Evolutionary conservation across 92 coral and sea anemone species (phyloP).

Genomic region (Diadumene lineata): DNA sequence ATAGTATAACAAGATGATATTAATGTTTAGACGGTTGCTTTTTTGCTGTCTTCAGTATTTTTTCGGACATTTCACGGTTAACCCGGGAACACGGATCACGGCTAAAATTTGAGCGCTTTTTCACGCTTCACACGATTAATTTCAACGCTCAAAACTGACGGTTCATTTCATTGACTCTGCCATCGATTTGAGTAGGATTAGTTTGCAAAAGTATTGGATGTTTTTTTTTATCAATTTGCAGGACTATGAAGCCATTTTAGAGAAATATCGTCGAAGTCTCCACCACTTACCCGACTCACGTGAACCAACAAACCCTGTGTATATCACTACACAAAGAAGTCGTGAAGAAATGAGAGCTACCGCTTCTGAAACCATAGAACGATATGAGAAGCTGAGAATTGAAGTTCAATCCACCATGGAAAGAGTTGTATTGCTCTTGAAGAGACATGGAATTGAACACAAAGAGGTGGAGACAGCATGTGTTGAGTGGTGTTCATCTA

Average conservation of each 20-base stretch:
- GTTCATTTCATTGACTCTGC: too few species aligned
- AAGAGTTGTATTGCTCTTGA: slow-evolving; percentile 56
- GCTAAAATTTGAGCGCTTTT: too few species aligned
- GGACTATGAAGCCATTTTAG: slow-evolving; percentile 69
- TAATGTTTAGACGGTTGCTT: too few species aligned
- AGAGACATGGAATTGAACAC: slow-evolving; percentile 78
- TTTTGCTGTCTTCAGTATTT: too few species aligned
- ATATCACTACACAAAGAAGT: slow-evolving; percentile 66
- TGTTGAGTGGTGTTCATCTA: slow-evolving; percentile 83
- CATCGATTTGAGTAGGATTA: too few species aligned
- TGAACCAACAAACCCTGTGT: slow-evolving; percentile 66
- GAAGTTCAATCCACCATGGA: slow-evolving; percentile 80
- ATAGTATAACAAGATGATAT: too few species aligned
- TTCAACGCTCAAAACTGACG: too few species aligned
- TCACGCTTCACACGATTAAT: too few species aligned
- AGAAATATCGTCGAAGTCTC: slow-evolving; percentile 66
- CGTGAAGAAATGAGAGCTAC: slow-evolving; percentile 70
- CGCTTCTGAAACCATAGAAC: slow-evolving; percentile 59
- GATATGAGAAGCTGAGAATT: slow-evolving; percentile 72
- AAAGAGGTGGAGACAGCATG: slow-evolving; percentile 93
- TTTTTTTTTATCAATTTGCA: not conserved
- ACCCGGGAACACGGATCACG: too few species aligned
- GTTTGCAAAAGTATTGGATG: too few species aligned
- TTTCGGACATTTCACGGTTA: too few species aligned
- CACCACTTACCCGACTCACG: slow-evolving; percentile 88